phyloP scores from a whole-genome alignment of 2,888 invertebrate genomes.

The Leptura quadrifasciata region DNA sequence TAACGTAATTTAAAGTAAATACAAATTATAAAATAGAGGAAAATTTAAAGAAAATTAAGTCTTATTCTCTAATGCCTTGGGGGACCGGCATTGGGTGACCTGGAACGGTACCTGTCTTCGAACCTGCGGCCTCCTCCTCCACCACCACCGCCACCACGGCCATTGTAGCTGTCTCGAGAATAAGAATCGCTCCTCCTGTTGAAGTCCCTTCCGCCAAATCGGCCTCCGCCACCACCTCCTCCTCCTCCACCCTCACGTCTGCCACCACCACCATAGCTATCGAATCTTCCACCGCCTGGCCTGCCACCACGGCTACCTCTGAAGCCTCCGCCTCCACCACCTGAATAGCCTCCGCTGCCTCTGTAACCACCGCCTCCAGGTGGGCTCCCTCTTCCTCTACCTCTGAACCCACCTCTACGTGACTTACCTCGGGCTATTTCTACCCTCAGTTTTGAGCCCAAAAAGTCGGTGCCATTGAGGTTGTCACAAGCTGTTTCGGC shows the following conservation, averaged over 20 bases:
- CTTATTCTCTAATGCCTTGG: constrained; percentile 59
- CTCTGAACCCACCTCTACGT: constrained; percentile 78
- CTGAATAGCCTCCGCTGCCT: constrained; percentile 58
- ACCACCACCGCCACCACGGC: constrained; percentile 63
- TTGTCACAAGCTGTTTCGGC: constrained; percentile 93
- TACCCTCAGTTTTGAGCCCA: constrained; percentile 91
- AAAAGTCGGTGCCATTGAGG: constrained; percentile 90
- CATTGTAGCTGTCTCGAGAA: constrained; percentile 58
- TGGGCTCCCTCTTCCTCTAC: constrained; percentile 77
- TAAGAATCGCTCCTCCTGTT: constrained; percentile 61
- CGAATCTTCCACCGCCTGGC: constrained; percentile 63
- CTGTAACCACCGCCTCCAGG: constrained; percentile 72
- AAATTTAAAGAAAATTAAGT: constrained; percentile 31
- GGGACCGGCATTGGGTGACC: constrained; percentile 62
- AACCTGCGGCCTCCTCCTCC: constrained; percentile 61
- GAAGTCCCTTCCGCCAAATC: constrained; percentile 62
- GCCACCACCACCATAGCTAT: constrained; percentile 73
- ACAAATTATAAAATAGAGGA: constrained; percentile 34
- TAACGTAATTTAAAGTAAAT: constrained; percentile 29
- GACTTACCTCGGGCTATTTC: constrained; percentile 90
- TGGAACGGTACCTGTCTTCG: constrained; percentile 64
- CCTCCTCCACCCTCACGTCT: constrained; percentile 50
- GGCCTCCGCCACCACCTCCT: constrained; percentile 55
- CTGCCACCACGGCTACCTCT: constrained; percentile 58
- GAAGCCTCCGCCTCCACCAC: constrained; percentile 54